These are phyloP conservation scores for Thryonomys swinderianus DNA, from an alignment of 2,113 vertebrate genomes.

Conservation along the genomic window DNA sequence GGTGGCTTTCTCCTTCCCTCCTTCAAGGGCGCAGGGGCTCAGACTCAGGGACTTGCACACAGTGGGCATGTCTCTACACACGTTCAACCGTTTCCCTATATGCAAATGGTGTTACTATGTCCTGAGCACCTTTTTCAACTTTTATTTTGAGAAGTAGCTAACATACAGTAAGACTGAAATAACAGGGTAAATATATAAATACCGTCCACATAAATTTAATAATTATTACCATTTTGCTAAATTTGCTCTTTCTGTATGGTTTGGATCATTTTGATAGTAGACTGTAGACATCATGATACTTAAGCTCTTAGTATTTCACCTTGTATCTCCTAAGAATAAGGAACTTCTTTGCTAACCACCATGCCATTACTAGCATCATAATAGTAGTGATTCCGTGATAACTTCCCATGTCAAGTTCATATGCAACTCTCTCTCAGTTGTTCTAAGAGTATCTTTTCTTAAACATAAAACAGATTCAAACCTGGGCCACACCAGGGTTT, in stretches of 20 bases:
- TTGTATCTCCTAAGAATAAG: not conserved
- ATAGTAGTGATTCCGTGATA: not conserved
- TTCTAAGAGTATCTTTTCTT: slow-evolving; percentile 21
- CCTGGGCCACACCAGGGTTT: not conserved
- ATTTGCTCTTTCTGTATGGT: not conserved
- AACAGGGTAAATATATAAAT: not conserved
- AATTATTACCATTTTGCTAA: not conserved
- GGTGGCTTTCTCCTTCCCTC: not conserved
- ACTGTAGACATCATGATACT: not conserved
- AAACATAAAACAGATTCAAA: not conserved
- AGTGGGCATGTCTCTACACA: not conserved
- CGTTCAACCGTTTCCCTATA: not conserved
- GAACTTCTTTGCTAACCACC: not conserved
- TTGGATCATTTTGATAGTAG: not conserved
- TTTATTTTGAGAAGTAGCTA: slow-evolving; percentile 11
- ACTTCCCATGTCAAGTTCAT: not conserved
- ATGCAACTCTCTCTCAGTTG: not conserved
- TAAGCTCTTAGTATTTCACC: not conserved
- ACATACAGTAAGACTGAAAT: not conserved
- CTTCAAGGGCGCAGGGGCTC: not conserved
- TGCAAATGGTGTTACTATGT: not conserved
- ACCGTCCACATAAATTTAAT: not conserved
- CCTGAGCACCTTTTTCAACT: not conserved
- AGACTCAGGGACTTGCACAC: not conserved
- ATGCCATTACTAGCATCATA: not conserved